Evolutionary conservation across 2,797 vertebrate species (phyloP), one percentile per base, ranked within the genome.

Genomic region (Alca torda): DNA sequence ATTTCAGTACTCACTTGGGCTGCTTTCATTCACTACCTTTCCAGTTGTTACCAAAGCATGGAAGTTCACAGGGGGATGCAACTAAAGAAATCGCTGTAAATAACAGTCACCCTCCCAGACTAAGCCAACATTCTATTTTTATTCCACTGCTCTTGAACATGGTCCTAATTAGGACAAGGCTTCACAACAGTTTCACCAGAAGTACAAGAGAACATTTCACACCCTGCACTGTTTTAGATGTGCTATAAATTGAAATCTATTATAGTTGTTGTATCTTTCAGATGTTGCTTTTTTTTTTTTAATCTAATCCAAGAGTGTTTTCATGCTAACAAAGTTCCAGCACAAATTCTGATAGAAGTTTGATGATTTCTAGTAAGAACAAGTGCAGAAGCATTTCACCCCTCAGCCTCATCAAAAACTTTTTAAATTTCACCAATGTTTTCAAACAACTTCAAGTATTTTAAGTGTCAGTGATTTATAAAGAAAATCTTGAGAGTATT

Each of bases 91-190:
- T 57, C 1, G 3, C 86, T 89, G 83, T 90, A 93, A 94, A 61
- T 87, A 93, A 93, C 84, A 94, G 56, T 17, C 6, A 1, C 75
- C 75, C 89, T 87, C 84, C 31, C 24, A 72, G 86, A 61, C 84
- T 68, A 87, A 18, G 72, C 65, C 1, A 15, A 82, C 56, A 35
- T 30, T 74, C 94, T 96, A 93, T 95, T 96, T 96, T 94, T 96
- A 87, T 33, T 93, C 80, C 33, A 48, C 57, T 84, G 45, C 35
- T 93, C 88, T 79, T 53, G 45, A 92, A 76, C 41, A 0, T 12
- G 50, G 51, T 63, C 86, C 80, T 64, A 83, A 87, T 92, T 72
- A 93, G 80, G 95, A 74, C 56, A 93, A 87, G 60, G 78, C 60
- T 89, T 88, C 80, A 80, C 41, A 93, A 67, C 26, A 79, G 28